Conservation (phyloP, 2,113 vertebrate genomes). For the Prunella fulvescens region DNA sequence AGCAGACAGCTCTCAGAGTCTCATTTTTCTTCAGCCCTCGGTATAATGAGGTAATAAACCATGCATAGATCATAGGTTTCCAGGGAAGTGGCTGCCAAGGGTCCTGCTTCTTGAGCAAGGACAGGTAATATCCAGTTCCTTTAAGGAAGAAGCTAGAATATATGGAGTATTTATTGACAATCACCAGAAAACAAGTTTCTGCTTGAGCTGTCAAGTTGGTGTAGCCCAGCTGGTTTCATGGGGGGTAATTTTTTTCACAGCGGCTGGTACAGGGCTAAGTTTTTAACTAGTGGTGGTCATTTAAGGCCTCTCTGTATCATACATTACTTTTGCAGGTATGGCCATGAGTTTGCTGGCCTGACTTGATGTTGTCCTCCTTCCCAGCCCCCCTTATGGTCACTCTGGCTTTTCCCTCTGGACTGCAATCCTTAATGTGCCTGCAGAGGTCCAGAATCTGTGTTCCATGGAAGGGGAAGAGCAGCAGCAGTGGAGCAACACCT, state of each 20-base stretch:
- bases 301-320: neutral
- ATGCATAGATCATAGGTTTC: neutral
- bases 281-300: neutral
- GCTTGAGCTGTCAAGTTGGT: neutral
- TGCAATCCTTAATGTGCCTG: neutral
- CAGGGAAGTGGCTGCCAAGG: neutral
- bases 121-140: neutral
- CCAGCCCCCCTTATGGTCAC: neutral
- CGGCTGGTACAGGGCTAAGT: neutral
- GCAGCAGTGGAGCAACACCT: neutral
- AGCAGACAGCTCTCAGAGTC: neutral
- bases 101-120: neutral
- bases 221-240: neutral
- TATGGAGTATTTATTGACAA: neutral
- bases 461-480: neutral
- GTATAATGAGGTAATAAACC: neutral
- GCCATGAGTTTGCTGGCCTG: neutral
- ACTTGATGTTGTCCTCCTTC: neutral
- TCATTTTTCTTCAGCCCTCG: neutral
- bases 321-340: neutral
- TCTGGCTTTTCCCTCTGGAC: neutral
- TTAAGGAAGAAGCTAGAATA: neutral
- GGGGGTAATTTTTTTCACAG: neutral
- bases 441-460: neutral
- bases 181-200: neutral